These are phyloP conservation scores for Oreohelix idahoensis DNA, from an alignment of 1,140 invertebrate genomes.

Conservation along the genomic window DNA sequence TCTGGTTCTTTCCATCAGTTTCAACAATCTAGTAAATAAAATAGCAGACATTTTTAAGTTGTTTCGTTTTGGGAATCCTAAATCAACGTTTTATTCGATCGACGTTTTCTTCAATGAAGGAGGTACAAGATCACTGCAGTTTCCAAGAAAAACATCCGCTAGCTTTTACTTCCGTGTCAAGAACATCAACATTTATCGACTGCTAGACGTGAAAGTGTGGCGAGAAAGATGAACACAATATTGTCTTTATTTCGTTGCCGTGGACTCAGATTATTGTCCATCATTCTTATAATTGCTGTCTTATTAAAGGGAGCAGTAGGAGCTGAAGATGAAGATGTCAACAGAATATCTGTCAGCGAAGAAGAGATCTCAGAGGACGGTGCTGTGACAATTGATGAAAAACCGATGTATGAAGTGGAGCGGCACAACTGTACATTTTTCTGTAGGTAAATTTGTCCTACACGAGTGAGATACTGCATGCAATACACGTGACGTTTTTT, in stretches of 20 bases:
- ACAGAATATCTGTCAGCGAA: background rate
- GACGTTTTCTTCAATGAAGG: background rate
- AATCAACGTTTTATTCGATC: no score
- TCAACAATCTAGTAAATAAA: no score
- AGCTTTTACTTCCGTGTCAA: background rate
- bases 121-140: background rate
- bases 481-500: no score
- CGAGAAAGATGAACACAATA: background rate
- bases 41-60: no score
- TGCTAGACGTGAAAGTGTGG: background rate
- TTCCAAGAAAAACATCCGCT: background rate
- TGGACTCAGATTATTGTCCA: background rate
- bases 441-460: slow-evolving; percentile 13
- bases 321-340: slow-evolving; percentile 21
- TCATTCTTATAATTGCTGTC: background rate
- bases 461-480: no score
- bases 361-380: background rate
- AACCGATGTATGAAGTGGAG: background rate
- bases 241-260: background rate
- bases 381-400: background rate
- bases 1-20: no score
- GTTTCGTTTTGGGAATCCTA: no score
- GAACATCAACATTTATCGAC: slow-evolving; percentile 26
- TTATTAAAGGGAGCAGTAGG: background rate
- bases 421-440: background rate